Evolutionary conservation across 1,140 invertebrate genomes (phyloP).

Genomic region (Wiebesia pumilae): DNA sequence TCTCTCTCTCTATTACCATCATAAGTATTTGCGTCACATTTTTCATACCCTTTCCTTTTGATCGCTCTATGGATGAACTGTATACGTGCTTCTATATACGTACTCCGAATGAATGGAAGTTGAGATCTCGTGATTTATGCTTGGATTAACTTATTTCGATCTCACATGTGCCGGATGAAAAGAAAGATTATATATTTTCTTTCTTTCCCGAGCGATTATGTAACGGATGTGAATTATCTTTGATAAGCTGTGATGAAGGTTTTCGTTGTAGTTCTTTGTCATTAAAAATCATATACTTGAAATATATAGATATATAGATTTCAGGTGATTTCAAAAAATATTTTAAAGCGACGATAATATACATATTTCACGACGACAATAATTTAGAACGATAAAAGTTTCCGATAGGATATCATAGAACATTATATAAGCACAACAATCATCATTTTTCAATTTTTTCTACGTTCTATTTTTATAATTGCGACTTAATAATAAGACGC

Average conservation of each 20-base stretch:
- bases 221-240: no score
- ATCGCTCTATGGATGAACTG: background rate
- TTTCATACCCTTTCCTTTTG: background rate
- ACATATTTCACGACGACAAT: no score
- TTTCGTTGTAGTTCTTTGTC: background rate
- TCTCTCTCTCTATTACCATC: background rate
- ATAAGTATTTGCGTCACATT: background rate
- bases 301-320: no score
- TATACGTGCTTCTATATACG: no score
- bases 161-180: background rate
- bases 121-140: conserved; percentile 10
- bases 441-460: no score
- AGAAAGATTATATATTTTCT: background rate
- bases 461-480: no score
- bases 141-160: conserved; percentile 20
- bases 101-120: background rate
- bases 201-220: no score
- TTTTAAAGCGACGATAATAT: background rate
- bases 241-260: background rate
- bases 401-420: no score
- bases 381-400: no score
- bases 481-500: no score
- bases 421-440: no score
- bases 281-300: background rate
- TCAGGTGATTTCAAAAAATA: no score